phyloP scores from a whole-genome alignment of 1,140 invertebrate species.

The Dolichoris vasculosae region DNA sequence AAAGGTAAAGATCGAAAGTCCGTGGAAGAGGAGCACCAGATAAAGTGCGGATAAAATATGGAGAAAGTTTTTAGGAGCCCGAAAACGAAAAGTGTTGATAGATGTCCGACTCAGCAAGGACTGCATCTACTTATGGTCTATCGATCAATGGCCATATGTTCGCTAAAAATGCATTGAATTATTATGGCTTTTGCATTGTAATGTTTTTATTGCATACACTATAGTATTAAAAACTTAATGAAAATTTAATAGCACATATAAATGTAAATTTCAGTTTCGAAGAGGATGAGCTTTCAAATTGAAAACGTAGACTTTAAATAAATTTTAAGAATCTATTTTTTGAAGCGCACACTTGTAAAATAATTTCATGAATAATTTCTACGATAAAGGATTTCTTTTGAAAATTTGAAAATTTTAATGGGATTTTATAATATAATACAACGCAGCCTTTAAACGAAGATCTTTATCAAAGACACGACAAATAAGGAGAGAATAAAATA shows the following conservation, averaged over 20 bases:
- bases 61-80: slow-evolving; percentile 49
- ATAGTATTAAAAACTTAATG: not conserved
- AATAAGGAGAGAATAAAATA: not conserved
- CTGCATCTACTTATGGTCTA: slow-evolving; percentile 52
- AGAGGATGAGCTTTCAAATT: not conserved
- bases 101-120: slow-evolving; percentile 43
- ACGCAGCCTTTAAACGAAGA: not conserved
- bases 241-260: not conserved
- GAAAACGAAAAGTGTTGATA: slow-evolving; percentile 49
- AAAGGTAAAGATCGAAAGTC: slow-evolving; percentile 43
- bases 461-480: not conserved
- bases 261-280: not conserved
- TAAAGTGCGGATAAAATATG: slow-evolving; percentile 54
- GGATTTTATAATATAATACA: not conserved
- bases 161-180: slow-evolving; percentile 42
- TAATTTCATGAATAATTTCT: not conserved
- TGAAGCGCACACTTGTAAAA: not conserved
- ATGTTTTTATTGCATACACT: not conserved
- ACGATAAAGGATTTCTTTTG: not conserved
- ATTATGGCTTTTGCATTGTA: not conserved
- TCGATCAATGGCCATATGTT: slow-evolving; percentile 47
- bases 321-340: not conserved
- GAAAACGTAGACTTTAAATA: not conserved
- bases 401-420: not conserved
- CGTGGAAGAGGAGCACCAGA: slow-evolving; percentile 38